Evolutionary conservation across 2,113 vertebrate genomes (phyloP).

Genomic region (Cygnus atratus): DNA sequence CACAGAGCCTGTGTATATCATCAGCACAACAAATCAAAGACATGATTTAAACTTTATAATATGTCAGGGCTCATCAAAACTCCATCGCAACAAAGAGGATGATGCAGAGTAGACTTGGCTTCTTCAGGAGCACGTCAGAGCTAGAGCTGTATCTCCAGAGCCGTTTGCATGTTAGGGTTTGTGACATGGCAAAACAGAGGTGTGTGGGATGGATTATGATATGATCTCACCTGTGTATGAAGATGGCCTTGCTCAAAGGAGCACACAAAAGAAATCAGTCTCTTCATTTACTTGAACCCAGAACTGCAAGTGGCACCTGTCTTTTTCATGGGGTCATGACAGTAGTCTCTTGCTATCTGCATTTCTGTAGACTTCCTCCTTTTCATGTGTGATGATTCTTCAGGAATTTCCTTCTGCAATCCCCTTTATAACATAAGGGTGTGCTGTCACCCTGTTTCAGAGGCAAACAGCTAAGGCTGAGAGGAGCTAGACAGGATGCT

Average conservation of each 20-base stretch:
- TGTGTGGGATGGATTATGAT: neutral
- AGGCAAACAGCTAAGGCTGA: neutral
- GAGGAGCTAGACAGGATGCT: neutral
- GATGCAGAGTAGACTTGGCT: neutral
- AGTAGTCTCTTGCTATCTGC: neutral
- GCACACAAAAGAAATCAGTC: neutral
- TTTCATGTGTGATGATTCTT: neutral
- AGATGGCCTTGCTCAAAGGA: neutral
- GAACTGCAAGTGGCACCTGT: neutral
- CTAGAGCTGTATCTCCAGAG: neutral
- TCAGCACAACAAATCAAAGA: neutral
- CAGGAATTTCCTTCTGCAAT: neutral
- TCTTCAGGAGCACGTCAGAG: neutral
- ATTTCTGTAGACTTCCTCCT: neutral
- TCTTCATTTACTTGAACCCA: neutral
- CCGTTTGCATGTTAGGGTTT: neutral
- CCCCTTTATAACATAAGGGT: neutral
- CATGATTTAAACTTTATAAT: neutral
- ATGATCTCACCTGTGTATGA: neutral
- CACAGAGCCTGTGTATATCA: neutral
- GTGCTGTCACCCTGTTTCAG: neutral
- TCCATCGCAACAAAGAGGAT: neutral
- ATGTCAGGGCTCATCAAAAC: neutral
- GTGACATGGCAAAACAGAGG: neutral
- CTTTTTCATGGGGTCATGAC: neutral